Conservation (phyloP, 2,888 invertebrate genomes). For the Proisotoma minuta region DNA sequence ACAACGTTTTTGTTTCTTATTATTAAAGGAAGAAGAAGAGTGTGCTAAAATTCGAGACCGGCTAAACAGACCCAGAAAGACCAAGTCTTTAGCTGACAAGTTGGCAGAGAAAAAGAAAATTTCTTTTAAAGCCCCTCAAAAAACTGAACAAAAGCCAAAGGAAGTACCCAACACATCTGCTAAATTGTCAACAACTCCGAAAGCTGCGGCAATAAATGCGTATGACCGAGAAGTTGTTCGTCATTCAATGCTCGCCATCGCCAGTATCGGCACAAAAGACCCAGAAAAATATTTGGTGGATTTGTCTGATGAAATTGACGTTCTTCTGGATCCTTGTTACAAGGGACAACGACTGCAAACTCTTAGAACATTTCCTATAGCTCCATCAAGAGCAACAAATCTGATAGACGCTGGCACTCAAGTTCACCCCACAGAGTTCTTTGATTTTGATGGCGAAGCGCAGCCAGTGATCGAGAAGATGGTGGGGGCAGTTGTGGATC, state of each 20-base stretch:
- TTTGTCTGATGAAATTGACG: constrained; percentile 24
- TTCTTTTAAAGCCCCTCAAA: too few species aligned
- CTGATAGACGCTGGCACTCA: constrained; percentile 31
- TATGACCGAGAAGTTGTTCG: constrained; percentile 16
- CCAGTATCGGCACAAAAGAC: constrained; percentile 26
- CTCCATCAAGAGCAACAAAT: constrained; percentile 28
- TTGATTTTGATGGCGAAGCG: constrained; percentile 35
- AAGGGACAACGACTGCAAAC: constrained; percentile 23
- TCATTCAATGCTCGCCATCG: constrained; percentile 23
- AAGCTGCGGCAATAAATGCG: background rate
- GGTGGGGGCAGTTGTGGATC: constrained; percentile 36
- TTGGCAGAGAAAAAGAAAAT: background rate
- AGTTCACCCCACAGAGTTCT: constrained; percentile 37
- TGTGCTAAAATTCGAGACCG: constrained; percentile 24
- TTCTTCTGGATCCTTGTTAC: constrained; percentile 26
- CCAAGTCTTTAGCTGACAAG: background rate
- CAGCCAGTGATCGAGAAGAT: constrained; percentile 36
- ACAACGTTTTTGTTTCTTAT: too few species aligned
- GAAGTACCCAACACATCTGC: background rate
- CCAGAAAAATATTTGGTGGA: constrained; percentile 34
- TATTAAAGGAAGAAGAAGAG: constrained; percentile 19
- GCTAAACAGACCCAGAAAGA: constrained; percentile 18
- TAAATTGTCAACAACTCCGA: background rate
- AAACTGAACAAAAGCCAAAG: background rate
- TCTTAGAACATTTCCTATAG: constrained; percentile 21